phyloP scores from a whole-genome alignment of 64 coral and sea anemone genomes.

The Trachythela sp. region DNA sequence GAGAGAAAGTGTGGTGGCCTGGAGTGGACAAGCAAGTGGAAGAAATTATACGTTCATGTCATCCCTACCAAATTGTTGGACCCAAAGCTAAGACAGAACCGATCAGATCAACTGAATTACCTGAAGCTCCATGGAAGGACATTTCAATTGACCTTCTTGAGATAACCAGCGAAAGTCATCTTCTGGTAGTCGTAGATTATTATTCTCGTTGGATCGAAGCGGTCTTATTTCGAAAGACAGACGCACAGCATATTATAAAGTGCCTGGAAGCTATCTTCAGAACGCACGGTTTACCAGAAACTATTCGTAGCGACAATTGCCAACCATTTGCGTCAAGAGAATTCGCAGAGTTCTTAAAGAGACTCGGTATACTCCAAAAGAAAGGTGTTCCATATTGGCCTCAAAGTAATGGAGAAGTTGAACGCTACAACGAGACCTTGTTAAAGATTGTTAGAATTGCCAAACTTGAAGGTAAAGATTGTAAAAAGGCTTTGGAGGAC shows the following conservation, averaged over 20 bases:
- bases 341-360: constrained; percentile 40
- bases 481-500: constrained; percentile 17
- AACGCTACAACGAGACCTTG: constrained; percentile 43
- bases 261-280: constrained; percentile 24
- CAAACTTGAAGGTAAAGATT: constrained; percentile 39
- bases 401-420: constrained; percentile 57
- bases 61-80: constrained; percentile 18
- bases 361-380: constrained; percentile 44
- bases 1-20: constrained; percentile 32
- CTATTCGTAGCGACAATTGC: neutral
- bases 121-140: constrained; percentile 14
- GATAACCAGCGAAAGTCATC: neutral
- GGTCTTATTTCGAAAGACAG: constrained; percentile 1
- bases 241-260: neutral
- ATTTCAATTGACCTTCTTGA: constrained; percentile 10
- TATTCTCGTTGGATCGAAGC: constrained; percentile 28
- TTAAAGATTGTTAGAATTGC: constrained; percentile 57
- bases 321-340: constrained; percentile 38
- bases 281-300: constrained; percentile 27
- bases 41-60: neutral
- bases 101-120: constrained; percentile 6
- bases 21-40: constrained; percentile 10
- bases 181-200: constrained; percentile 20
- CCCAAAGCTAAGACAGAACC: constrained; percentile 25
- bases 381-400: constrained; percentile 55